Percentiles rank a stretch among this genome's conserved stretches.
phyloP scores from a whole-genome alignment of 2,888 invertebrate genomes.

The Lutraria lutraria region DNA sequence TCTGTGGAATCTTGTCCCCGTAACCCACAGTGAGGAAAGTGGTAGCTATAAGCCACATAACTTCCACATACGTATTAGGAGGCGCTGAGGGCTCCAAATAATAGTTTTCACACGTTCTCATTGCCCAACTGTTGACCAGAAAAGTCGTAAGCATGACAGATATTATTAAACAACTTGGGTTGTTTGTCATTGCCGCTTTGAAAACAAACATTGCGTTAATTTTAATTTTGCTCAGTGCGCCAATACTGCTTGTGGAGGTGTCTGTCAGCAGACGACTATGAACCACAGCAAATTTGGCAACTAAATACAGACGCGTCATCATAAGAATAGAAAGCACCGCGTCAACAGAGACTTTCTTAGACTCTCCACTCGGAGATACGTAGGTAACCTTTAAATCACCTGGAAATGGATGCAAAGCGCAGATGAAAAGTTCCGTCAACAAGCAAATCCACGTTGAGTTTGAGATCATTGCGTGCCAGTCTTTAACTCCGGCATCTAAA shows the following conservation, averaged over 20 bases:
- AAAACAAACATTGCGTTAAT: constrained; percentile 81
- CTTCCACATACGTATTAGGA: constrained; percentile 74
- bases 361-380: constrained; percentile 65
- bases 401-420: constrained; percentile 81
- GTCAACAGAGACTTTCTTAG: constrained; percentile 74
- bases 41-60: constrained; percentile 82
- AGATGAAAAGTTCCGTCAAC: constrained; percentile 75
- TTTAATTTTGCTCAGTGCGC: constrained; percentile 80
- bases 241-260: constrained; percentile 78
- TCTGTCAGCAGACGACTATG: constrained; percentile 81
- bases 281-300: constrained; percentile 80
- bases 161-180: constrained; percentile 75
- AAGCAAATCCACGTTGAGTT: constrained; percentile 70
- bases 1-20: constrained; percentile 79
- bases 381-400: constrained; percentile 75
- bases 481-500: constrained; percentile 77
- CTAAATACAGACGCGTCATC: constrained; percentile 80
- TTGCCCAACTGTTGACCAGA: constrained; percentile 80
- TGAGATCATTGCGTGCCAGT: constrained; percentile 76
- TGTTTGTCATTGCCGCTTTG: constrained; percentile 79
- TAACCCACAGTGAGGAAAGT: constrained; percentile 82
- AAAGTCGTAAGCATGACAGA: constrained; percentile 78
- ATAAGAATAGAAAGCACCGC: constrained; percentile 80
- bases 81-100: constrained; percentile 65
- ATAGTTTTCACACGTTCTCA: constrained; percentile 82